Evolutionary conservation across 2,113 vertebrate species (phyloP).

Genomic region (Trematocara marginatum): DNA sequence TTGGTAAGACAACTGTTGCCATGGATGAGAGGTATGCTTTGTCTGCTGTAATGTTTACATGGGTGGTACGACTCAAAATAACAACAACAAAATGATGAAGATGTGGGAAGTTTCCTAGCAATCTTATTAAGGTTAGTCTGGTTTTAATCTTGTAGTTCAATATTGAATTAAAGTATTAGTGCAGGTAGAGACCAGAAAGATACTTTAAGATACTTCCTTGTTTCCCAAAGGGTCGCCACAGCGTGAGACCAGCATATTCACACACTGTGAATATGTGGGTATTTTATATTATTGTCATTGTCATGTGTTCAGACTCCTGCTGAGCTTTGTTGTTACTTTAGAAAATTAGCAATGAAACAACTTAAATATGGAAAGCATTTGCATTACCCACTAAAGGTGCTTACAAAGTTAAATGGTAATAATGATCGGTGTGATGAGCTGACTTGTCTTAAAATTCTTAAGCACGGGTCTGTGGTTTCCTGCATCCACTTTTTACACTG

Average conservation of each 20-base stretch:
- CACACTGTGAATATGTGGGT: neutral
- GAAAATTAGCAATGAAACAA: neutral
- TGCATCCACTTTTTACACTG: neutral
- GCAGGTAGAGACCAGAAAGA: neutral
- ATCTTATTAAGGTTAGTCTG: neutral
- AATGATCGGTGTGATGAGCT: neutral
- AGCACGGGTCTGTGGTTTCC: neutral
- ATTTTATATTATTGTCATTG: neutral
- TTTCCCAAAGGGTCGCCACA: neutral
- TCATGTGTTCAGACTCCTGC: neutral
- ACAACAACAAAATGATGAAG: neutral
- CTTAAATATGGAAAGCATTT: neutral
- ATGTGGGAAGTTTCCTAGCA: neutral
- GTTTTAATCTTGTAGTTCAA: neutral
- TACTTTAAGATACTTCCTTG: neutral
- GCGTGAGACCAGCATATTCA: neutral
- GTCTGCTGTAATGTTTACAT: neutral
- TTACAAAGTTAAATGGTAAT: neutral
- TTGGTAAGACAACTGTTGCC: neutral
- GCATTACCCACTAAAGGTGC: neutral
- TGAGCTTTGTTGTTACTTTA: neutral
- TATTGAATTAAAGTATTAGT: neutral
- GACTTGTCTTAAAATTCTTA: neutral
- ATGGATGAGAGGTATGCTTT: neutral
- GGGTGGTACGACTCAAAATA: neutral